Conservation (phyloP, 2,797 vertebrate genomes). For the Onychomys arenicola region DNA sequence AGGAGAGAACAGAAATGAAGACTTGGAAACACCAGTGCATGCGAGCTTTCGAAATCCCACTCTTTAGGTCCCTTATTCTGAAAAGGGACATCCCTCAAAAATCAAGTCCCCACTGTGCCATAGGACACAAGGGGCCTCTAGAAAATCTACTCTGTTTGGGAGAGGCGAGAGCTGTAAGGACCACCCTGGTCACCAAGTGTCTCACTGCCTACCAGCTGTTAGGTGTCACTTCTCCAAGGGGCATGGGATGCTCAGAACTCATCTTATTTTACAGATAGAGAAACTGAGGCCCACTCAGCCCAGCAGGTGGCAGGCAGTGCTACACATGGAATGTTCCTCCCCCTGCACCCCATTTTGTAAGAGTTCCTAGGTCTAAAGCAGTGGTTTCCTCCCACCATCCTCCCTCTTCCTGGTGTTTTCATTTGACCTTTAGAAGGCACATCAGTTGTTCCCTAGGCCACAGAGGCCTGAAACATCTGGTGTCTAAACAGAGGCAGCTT, state of each 20-base stretch:
- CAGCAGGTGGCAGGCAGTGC: background rate
- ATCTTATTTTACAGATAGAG: background rate
- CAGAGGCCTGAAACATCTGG: background rate
- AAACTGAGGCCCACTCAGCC: background rate
- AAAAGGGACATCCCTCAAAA: background rate
- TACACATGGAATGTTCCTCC: background rate
- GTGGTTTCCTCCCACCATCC: background rate
- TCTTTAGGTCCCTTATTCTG: background rate
- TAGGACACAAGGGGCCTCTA: background rate
- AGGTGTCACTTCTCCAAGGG: background rate
- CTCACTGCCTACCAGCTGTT: background rate
- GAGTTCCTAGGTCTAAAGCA: background rate
- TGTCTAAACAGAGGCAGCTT: background rate
- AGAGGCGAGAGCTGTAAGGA: background rate
- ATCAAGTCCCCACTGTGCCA: background rate
- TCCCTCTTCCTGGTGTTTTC: background rate
- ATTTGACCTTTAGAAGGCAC: background rate
- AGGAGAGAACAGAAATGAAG: conserved; percentile 7
- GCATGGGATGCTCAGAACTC: background rate
- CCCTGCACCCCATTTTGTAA: background rate
- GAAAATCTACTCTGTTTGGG: background rate
- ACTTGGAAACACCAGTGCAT: background rate
- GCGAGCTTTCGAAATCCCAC: background rate
- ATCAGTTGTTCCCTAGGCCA: background rate
- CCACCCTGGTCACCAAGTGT: accelerated